Conservation (phyloP, 2,888 invertebrate genomes). For the Patella ulyssiponensis region DNA sequence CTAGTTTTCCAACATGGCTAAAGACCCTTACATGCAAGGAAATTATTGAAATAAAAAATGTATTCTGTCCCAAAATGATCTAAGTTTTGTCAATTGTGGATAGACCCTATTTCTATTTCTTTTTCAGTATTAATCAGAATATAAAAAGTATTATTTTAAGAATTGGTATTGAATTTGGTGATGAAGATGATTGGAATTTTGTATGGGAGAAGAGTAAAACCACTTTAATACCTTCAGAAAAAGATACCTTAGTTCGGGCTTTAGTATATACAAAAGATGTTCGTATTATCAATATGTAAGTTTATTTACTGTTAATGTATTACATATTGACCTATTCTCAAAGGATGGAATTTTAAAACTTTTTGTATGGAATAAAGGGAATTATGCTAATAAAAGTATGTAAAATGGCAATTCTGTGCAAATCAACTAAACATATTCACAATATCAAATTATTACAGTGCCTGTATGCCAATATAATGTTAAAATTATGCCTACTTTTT, state of each 20-base stretch:
- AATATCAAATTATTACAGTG: not conserved
- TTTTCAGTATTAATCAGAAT: not conserved
- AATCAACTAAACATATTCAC: no score
- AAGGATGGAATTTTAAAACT: no score
- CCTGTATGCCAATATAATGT: slow-evolving; percentile 6
- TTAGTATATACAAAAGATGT: slow-evolving; percentile 3
- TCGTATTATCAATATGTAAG: not conserved
- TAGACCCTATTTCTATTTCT: not conserved
- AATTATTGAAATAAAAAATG: no score
- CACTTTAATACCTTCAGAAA: not conserved
- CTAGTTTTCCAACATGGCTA: no score
- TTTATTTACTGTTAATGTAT: not conserved
- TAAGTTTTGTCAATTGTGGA: no score
- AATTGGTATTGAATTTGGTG: slow-evolving; percentile 1
- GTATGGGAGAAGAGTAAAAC: not conserved
- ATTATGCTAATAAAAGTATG: no score
- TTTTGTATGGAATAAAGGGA: no score
- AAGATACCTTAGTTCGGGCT: not conserved
- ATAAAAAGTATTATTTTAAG: not conserved
- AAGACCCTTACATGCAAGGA: no score
- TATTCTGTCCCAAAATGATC: no score
- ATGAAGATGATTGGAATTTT: slow-evolving; percentile 5
- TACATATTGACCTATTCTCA: no score
- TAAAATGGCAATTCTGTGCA: no score
- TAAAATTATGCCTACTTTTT: slow-evolving; percentile 17